Base-by-base conservation (phyloP, 2,888 invertebrate genomes). In the Blomia tropicalis region DNA sequence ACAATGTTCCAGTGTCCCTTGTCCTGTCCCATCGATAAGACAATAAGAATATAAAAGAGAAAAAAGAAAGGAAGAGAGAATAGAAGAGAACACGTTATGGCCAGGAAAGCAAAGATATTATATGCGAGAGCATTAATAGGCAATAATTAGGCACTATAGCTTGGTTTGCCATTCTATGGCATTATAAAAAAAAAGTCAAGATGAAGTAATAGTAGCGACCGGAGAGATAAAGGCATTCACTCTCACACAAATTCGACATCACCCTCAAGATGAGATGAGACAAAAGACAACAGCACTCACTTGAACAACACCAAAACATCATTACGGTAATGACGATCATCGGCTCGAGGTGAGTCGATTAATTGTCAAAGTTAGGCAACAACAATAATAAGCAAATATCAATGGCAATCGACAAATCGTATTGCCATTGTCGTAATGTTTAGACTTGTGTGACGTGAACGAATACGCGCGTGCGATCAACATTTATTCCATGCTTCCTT, bases 241-340 rank as follows among this genome's bases (percentile, higher is more conserved):
- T n/a, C 14, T 41, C 41, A 41, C 51, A 36, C 36, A 11, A 36
- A 11, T 36, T 11, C 17, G 7, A 36, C 51, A 47, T 27, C 51
- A 47, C 51, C 51, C 7, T 47, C 11, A 7, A 22, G n/a, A 14
- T 47, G 51, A 47, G 27, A 7, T 27, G 7, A 47, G 51, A 47
- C 51, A 11, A 11, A 36, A n/a, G 14, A n/a, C 41, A 47, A 14
- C 51, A 47, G 51, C 51, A 27, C 7, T 7, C 22, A 47, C 14
- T 11, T 36, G 17, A 17, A 36, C 36, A 36, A 36, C 51, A 47
- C 23, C 14, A n/a, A 27, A n/a, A 47, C 51, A 47, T 47, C 51
- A 47, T 47, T 47, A 47, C 51, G 11, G 51, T 47, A 47, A 47
- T 47, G 51, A 47, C 51, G 51, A 47, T 47, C 51, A 47, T 47